Percentiles rank a stretch among this genome's conserved stretches.
phyloP scores from a whole-genome alignment of 2,113 vertebrate species.

The Ceyx cyanopectus region DNA sequence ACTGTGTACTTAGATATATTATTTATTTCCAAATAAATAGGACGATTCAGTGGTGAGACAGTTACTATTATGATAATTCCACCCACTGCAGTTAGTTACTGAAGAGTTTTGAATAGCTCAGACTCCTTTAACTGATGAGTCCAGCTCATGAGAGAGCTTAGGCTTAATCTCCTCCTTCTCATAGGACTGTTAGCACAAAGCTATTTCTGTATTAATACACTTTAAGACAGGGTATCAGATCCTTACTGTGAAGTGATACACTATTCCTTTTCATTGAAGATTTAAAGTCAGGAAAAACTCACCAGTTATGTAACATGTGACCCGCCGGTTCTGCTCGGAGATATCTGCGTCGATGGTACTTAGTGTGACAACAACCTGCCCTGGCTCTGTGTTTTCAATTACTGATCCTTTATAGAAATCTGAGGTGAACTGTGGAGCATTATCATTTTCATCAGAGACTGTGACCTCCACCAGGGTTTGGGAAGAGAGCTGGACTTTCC shows the following conservation, averaged over 20 bases:
- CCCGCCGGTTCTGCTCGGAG: constrained; percentile 88
- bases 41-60: not conserved
- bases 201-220: not conserved
- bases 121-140: not conserved
- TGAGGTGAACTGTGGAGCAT: constrained; percentile 87
- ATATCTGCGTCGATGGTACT: constrained; percentile 88
- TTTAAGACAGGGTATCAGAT: not conserved
- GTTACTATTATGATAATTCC: not conserved
- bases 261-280: not conserved
- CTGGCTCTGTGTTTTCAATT: constrained; percentile 86
- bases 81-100: not conserved
- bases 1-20: not conserved
- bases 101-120: not conserved
- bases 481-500: constrained; percentile 86
- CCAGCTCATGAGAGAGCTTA: not conserved
- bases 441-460: constrained; percentile 94
- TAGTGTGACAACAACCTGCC: constrained; percentile 84
- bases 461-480: constrained; percentile 90
- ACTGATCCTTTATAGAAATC: constrained; percentile 87
- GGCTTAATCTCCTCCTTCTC: not conserved
- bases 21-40: not conserved
- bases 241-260: not conserved
- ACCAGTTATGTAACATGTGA: constrained; percentile 97
- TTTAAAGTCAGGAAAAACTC: not conserved
- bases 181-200: accelerated